These are phyloP conservation scores for Rhynchonema sp. DNA, from an alignment of 2,888 invertebrate species.

Conservation along the genomic window DNA sequence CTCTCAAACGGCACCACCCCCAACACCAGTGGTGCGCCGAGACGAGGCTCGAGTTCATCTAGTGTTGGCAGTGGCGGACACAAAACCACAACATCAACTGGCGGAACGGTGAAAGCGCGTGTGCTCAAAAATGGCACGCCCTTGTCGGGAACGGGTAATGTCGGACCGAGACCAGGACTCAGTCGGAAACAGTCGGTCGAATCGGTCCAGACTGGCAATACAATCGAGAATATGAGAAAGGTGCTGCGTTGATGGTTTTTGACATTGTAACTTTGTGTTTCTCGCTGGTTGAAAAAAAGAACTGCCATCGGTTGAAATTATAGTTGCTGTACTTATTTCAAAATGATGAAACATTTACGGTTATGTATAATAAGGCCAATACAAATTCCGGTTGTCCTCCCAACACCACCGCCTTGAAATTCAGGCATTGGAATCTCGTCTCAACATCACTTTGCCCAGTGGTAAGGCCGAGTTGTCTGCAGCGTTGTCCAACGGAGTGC, in stretches of 20 bases:
- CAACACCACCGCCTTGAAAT: too few relatives aligned
- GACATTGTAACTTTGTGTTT: too few relatives aligned
- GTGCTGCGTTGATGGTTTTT: background rate
- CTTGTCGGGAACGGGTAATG: background rate
- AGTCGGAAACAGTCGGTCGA: background rate
- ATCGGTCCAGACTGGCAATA: background rate
- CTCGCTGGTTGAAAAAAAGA: too few relatives aligned
- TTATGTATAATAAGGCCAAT: too few relatives aligned
- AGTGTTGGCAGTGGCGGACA: too few relatives aligned
- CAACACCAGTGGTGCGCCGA: background rate
- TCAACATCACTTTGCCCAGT: conserved; percentile 70
- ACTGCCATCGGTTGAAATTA: too few relatives aligned
- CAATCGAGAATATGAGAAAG: background rate
- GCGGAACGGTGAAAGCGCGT: background rate
- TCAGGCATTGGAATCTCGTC: conserved; percentile 65
- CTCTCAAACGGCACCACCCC: background rate
- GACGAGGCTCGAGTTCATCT: background rate
- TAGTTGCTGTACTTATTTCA: too few relatives aligned
- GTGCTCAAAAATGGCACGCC: background rate
- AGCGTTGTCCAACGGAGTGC: conserved; percentile 70
- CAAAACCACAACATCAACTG: too few relatives aligned
- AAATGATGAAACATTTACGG: too few relatives aligned
- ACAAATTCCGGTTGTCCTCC: conserved; percentile 12
- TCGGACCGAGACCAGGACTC: background rate
- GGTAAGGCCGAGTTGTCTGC: conserved; percentile 47